A percentile compares a stretch with the other conserved stretches of the same genome.
These are phyloP conservation scores for Bufo bufo DNA, from an alignment of 2,113 vertebrate species.

Conservation along the genomic window DNA sequence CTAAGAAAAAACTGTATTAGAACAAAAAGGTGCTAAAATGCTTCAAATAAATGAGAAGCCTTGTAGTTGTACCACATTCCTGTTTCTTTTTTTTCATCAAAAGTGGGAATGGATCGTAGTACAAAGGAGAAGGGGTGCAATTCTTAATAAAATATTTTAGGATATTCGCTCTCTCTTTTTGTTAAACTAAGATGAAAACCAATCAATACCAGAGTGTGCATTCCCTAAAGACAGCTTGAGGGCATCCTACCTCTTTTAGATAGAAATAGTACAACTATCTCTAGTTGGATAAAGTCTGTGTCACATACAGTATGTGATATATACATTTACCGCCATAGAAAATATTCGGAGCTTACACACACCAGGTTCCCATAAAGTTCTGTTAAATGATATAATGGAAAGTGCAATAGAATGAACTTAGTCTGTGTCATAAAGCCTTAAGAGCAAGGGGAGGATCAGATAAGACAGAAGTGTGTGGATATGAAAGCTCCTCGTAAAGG, in stretches of 20 bases:
- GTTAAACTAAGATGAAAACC: background rate
- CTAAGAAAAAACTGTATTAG: no score
- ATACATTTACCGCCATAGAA: background rate
- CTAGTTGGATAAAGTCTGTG: no score
- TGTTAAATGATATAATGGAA: conserved; percentile 4
- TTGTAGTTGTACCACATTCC: no score
- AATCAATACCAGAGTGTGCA: background rate
- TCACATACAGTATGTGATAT: no score
- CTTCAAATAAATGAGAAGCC: no score
- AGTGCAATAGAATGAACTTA: background rate
- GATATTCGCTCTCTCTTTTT: background rate
- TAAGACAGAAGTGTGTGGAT: conserved; percentile 22
- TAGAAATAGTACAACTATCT: background rate
- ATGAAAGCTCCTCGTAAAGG: background rate
- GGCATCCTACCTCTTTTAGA: background rate
- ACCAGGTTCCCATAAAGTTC: background rate
- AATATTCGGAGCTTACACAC: background rate
- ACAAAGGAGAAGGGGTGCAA: background rate
- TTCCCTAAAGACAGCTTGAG: background rate
- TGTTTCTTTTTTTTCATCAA: background rate
- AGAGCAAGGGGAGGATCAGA: conserved; percentile 30
- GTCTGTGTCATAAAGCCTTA: background rate
- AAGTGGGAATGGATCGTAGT: background rate
- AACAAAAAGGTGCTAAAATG: no score
- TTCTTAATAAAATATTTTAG: background rate